Base-by-base conservation (phyloP, 1,140 invertebrate genomes). In the Penaeus chinensis region DNA sequence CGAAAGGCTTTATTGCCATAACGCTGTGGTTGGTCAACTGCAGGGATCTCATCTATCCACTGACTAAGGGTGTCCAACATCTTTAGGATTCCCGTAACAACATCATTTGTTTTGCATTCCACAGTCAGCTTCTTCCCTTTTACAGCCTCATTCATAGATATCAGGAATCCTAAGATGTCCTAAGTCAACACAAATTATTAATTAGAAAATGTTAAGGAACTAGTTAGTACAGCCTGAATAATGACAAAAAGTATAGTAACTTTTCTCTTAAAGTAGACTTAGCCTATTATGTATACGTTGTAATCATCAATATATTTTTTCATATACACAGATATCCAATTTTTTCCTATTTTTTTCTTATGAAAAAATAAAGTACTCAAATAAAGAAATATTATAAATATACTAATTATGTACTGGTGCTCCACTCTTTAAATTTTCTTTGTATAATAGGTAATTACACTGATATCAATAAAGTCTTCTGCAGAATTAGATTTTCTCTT, bases 1-100 rank as follows among this genome's bases (percentile, higher is more conserved):
- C 95, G 94, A 92, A 98, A 99, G 3, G 98, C 96, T 92, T 96
- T 96, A 92, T 99, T 99, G 20, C 98, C 98, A 95, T 99, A 99
- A 89, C 98, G 93, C 92, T 99, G 97, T 3, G 98, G 97, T 91
- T 99, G 97, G 89, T 99, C 96, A 78, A 98, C 94, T 0, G 98
- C 97, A 66, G 97, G 97, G 90, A 95, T 97, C 90, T 98, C 95
- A 91, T 96, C 95, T 87, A 99, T 95, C 93, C 96, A 94, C 85
- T 93, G 92, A 89, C 95, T 94, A 87, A 99, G 92, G 91, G 94
- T 95, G 37, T 96, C 94, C 63, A 99, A 92, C 87, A 99, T 91
- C 1, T 92, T 90, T 5, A 96, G 82, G 27, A 98, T 91, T 90
- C 95, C 95, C 77, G 92, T 91, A 22, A 96, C 92, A 88, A 93